Percentiles rank a stretch among this genome's conserved stretches.
phyloP scores from a whole-genome alignment of 2,113 vertebrate genomes.

The Atlantisia rogersi region DNA sequence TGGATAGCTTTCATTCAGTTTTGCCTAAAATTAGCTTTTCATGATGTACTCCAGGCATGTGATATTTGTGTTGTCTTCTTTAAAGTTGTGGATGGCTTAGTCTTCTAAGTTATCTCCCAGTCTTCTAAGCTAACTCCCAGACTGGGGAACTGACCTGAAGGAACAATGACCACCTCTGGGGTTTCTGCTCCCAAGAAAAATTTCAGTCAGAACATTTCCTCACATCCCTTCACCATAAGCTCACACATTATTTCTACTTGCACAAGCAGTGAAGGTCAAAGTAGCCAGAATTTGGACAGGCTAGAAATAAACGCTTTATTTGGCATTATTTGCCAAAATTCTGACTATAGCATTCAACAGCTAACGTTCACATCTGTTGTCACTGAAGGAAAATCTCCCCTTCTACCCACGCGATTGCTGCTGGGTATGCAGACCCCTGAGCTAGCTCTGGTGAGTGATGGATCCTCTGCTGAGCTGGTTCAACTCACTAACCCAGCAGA shows the following conservation, averaged over 20 bases:
- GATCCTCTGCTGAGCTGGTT: background rate
- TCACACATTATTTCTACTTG: background rate
- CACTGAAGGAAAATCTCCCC: rapidly evolving
- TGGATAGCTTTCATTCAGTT: background rate
- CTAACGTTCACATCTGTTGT: background rate
- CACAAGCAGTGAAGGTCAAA: background rate
- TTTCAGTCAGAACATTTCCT: background rate
- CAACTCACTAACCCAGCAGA: background rate
- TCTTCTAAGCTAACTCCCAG: background rate
- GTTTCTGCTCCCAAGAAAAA: background rate
- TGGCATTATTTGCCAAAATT: background rate
- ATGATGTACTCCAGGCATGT: background rate
- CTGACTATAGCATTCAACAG: background rate
- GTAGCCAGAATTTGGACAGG: background rate
- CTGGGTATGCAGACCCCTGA: background rate
- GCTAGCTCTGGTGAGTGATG: background rate
- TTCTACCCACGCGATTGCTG: background rate
- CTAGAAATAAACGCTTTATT: background rate
- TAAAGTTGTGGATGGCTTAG: background rate
- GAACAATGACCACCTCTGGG: background rate
- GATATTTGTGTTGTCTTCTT: background rate
- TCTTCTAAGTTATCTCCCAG: too few species aligned
- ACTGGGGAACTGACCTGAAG: background rate
- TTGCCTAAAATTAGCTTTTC: background rate
- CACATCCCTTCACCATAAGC: background rate